A percentile compares a stretch with the other conserved stretches of the same genome.
Conservation (phyloP, 2,797 vertebrate genomes). For the Lycodopsis pacificus region DNA sequence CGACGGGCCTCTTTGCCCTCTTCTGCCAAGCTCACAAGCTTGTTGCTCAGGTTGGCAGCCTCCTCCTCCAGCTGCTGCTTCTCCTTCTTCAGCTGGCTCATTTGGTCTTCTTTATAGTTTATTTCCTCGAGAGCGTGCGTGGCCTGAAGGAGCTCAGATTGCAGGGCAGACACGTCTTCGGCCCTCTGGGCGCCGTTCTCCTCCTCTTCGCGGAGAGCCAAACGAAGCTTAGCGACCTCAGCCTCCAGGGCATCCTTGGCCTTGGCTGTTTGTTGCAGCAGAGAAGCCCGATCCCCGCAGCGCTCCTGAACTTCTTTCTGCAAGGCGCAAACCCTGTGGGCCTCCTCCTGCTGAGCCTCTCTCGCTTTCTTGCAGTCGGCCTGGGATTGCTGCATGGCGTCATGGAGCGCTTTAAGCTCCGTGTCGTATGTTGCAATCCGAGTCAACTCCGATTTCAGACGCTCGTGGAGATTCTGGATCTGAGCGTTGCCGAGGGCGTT, state of each 20-base stretch:
- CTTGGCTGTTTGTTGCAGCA: slow-evolving; percentile 78
- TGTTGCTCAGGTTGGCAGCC: slow-evolving; percentile 76
- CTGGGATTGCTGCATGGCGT: slow-evolving; percentile 80
- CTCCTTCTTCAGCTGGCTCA: slow-evolving; percentile 82
- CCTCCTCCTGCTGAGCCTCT: slow-evolving; percentile 76
- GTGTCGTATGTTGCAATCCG: slow-evolving; percentile 84
- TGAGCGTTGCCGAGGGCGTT: slow-evolving; percentile 72
- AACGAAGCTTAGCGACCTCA: slow-evolving; percentile 70
- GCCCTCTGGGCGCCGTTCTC: slow-evolving; percentile 81
- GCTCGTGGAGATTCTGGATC: slow-evolving; percentile 80
- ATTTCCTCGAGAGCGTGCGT: slow-evolving; percentile 84
- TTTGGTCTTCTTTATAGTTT: slow-evolving; percentile 82
- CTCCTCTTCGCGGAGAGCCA: slow-evolving; percentile 86
- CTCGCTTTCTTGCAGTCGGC: slow-evolving; percentile 82
- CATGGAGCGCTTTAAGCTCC: slow-evolving; percentile 81
- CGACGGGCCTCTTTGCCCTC: slow-evolving; percentile 83
- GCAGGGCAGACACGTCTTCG: slow-evolving; percentile 85
- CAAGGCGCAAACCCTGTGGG: slow-evolving; percentile 74
- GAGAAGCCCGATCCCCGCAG: slow-evolving; percentile 65
- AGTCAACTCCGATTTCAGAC: slow-evolving; percentile 81
- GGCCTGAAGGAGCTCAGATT: slow-evolving; percentile 84
- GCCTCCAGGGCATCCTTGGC: slow-evolving; percentile 84
- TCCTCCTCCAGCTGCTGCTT: slow-evolving; percentile 88
- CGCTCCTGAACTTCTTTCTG: slow-evolving; percentile 83
- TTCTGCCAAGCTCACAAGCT: slow-evolving; percentile 77